Base-by-base conservation (phyloP, 2,888 invertebrate genomes). In the Ptychoptera albimana region DNA sequence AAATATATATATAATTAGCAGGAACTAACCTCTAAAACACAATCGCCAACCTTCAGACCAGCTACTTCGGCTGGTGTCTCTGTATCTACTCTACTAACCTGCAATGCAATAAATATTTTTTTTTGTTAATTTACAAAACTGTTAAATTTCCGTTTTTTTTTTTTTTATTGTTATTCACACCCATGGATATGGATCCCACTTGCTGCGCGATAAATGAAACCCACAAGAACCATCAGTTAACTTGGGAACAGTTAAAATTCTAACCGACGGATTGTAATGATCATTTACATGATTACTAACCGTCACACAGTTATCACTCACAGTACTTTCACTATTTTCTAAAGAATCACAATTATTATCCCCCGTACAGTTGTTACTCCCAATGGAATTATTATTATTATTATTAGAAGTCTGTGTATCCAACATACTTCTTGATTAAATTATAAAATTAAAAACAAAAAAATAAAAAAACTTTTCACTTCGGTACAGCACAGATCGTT, bases 101-200 rank as follows among this genome's bases (percentile, higher is more conserved):
- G 50, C 12, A 48, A 47, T 43, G 34, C 8, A 2, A 34, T 34
- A 31, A 10, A 31, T 31, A 31, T 8, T 8, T 31, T 12, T 8
- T 13, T 15, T 14, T 13, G 5, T 2, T 34, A 42, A 13, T 38
- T 31, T 8, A 32, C 2, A 10, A 14, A 14, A 2, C 31, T 31
- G 15, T 37, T 37, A 43, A 29, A 14, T 31, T n/a, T 32, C 34
- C 7, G 34, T 23, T 39, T 23, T 15, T 10, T 39, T 7, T 5
- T 16, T 39, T 29, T 39, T 34, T 15, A 10, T 39, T 8, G 10
- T 16, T 39, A n/a, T 15, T 56, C 64, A 61, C 54, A 82, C 77
- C 83, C 84, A 84, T 15, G 84, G 83, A 63, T 84, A 84, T 0
- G 83, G 83, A 61, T 84, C 84, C 82, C 82, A 84, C 47, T 82